These are phyloP conservation scores for Kradibia gibbosae DNA, from an alignment of 1,140 invertebrate genomes.

Conservation along the genomic window DNA sequence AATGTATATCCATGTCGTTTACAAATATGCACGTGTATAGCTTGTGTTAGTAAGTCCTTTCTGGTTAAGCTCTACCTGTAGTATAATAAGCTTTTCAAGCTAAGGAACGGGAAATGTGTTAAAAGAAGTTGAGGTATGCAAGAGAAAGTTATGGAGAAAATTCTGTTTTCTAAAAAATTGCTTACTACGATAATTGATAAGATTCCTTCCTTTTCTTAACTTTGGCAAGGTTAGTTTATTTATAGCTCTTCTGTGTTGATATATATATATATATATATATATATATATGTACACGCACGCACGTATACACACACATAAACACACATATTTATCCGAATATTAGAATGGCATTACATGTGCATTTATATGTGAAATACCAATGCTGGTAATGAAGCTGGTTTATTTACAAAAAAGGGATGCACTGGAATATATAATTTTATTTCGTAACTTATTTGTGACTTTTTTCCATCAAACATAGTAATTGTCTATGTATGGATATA, in stretches of 20 bases:
- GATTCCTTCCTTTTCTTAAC: not conserved
- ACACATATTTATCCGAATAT: no score
- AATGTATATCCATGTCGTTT: not conserved
- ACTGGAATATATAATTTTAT: not conserved
- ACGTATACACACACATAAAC: no score
- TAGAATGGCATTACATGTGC: no score
- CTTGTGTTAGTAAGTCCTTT: not conserved
- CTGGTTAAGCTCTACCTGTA: not conserved
- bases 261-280: not conserved
- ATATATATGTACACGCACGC: not conserved
- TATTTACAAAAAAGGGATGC: not conserved
- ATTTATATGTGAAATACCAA: not conserved
- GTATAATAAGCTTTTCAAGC: not conserved
- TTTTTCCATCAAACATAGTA: not conserved
- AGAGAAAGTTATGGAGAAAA: not conserved
- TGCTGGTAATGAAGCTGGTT: not conserved
- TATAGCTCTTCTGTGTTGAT: no score
- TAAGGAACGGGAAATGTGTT: not conserved
- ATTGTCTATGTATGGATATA: not conserved
- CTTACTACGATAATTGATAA: not conserved
- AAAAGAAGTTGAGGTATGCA: not conserved
- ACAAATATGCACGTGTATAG: not conserved
- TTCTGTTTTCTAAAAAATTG: constrained; percentile 6
- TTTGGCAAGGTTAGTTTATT: not conserved
- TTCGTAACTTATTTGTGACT: constrained; percentile 9